These are phyloP conservation scores for Sander lucioperca DNA, from an alignment of 2,113 vertebrate species.

Conservation along the genomic window DNA sequence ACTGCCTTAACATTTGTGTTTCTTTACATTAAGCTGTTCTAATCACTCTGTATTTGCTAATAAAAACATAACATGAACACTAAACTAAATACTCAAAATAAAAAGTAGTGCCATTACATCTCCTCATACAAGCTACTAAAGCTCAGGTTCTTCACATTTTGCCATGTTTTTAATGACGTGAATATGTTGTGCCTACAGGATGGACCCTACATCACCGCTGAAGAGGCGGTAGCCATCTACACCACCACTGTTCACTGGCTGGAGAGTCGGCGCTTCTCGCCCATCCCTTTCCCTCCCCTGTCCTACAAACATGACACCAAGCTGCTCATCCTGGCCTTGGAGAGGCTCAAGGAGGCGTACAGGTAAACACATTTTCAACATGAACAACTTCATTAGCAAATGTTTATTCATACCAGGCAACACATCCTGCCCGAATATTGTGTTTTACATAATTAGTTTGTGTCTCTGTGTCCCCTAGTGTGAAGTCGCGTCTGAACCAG, in stretches of 20 bases:
- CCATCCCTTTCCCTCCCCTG: slow-evolving; percentile 96
- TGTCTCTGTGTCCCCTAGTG: slow-evolving; percentile 79
- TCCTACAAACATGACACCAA: slow-evolving; percentile 99
- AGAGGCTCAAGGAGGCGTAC: slow-evolving; percentile 99
- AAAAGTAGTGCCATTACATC: no score
- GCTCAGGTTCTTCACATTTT: neutral
- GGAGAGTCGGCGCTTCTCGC: slow-evolving; percentile 97
- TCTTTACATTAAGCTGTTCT: neutral
- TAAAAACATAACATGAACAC: no score
- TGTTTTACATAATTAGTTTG: neutral
- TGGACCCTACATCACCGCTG: slow-evolving; percentile 98
- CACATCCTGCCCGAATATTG: neutral
- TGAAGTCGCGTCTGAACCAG: slow-evolving; percentile 98
- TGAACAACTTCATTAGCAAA: neutral
- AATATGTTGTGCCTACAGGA: slow-evolving; percentile 85
- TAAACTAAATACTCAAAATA: no score
- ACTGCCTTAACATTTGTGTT: no score
- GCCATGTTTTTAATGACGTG: neutral
- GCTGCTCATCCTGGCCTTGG: slow-evolving; percentile 95
- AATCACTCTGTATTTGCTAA: neutral
- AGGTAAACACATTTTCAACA: slow-evolving; percentile 83
- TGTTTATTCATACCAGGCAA: neutral
- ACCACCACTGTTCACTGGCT: slow-evolving; percentile 99
- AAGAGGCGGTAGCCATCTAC: slow-evolving; percentile 99
- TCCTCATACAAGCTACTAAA: neutral